Conservation (phyloP, 2,113 vertebrate genomes). For the Peromyscus californicus region DNA sequence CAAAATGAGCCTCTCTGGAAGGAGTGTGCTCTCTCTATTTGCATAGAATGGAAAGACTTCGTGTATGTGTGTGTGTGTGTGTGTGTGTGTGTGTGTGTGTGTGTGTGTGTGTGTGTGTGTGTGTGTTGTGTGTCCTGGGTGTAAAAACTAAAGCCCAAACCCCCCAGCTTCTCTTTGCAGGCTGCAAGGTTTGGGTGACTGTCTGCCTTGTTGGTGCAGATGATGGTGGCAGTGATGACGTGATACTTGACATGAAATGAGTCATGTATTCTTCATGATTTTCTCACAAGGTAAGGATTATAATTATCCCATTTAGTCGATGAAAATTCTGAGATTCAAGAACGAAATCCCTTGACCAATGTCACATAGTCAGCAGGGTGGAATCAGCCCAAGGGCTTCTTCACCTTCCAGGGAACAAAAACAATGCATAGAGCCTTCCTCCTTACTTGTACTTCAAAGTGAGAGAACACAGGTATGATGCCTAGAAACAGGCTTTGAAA, state of each 20-base stretch:
- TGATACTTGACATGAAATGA: background rate
- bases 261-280: background rate
- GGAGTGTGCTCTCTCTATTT: background rate
- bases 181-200: too few species aligned
- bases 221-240: background rate
- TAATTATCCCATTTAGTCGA: background rate
- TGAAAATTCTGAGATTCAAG: background rate
- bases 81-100: background rate
- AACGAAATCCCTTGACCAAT: background rate
- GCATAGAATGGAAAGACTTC: background rate
- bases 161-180: background rate
- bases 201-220: background rate
- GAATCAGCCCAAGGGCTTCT: background rate
- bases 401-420: background rate
- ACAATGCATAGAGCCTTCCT: background rate
- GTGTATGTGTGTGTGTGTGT: background rate
- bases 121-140: background rate
- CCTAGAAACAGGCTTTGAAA: background rate
- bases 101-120: background rate
- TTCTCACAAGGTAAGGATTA: background rate
- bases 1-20: background rate
- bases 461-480: fast-evolving
- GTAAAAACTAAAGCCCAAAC: background rate
- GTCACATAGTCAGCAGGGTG: background rate
- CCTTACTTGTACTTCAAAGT: background rate